Base-by-base conservation (phyloP, 1,140 invertebrate species). In the Zelostemma sp. region DNA sequence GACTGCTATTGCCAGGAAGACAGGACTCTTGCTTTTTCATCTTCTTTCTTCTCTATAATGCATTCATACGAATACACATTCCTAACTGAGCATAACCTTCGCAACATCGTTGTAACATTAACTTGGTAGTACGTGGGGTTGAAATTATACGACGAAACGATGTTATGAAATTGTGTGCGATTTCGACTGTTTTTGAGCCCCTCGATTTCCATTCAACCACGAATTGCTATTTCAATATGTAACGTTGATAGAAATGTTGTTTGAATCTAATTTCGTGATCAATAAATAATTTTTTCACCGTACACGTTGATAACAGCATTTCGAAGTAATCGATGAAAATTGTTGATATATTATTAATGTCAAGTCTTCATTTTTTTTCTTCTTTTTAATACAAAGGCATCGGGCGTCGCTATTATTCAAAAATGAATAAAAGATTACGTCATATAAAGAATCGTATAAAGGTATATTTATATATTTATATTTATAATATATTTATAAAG, bases 401-500 rank as follows among this genome's bases (percentile, higher is more conserved):
- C 71, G 76, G 77, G 70, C 73, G 64, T 78, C 56, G 68, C 72
- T 76, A 73, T 75, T 51, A 61, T 74, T 75, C 73, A 80, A 79
- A 74, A 78, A 77, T 72, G 64, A 63, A 73, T 71, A 72, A 74
- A 75, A 80, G 79, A 81, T 77, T 83, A 83, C 73, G 79, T 74
- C 79, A 73, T 81, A 82, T 82, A 82, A 82, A 82, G 76, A 79
- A 78, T 81, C 72, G 75, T 84, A 80, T 80, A 82, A 84, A 84
- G 78, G 79, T 81, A 78, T 81, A 79, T 76, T 74, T 75, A 70
- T 77, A 53, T 60, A 63, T 55, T 49, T 55, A 55, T 60, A 53
- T 59, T 41, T 67, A 54, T 62, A 43, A 80, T 78, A 66, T 77
- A 79, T 77, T 69, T 72, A 68, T 72, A 81, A 80, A 81, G 76